Evolutionary conservation across 2,888 invertebrate genomes (phyloP), one percentile per base, ranked within the genome.

Genomic region (Euphydryas editha): DNA sequence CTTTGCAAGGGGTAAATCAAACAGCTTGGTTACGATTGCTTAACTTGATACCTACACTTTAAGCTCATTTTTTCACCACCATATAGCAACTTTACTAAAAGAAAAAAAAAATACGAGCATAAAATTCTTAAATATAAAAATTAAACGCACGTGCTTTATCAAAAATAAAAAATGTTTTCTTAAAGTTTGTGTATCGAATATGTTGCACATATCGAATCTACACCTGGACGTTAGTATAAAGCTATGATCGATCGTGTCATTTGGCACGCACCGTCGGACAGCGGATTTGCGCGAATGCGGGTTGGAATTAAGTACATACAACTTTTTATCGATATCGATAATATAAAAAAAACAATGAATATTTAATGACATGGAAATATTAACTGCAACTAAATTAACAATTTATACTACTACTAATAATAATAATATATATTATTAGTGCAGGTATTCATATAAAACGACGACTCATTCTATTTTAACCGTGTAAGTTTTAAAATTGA

Each of bases 231-330:
- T 47, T 55, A 60, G 62, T 73, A 78, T 78, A 85, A 83, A 78
- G 83, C 76, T 76, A 81, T 90, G 90, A 92, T 91, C 81, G 90
- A 92, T 92, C 81, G 82, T 78, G 70, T 81, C 82, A 87, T 91
- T 90, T 82, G 81, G 78, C 84, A 90, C 87, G 92, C 90, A 82
- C 81, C 84, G 62, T 44, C 62, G 71, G 69, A 85, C 85, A 86
- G 88, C 79, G 81, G 86, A 83, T 88, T 89, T 87, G 88, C 86
- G 18, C 24, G 83, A 85, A 86, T 85, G 79, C 79, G 78, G 49
- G 76, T 24, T 24, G 20, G 13, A 7, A 11, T 10, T 18, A 0
- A 10, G 15, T n/a, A 13, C 30, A 20, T 18, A 11, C 4, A 13
- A n/a, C 7, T 51, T 36, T 20, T 49, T 49, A 66, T 72, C 68